phyloP scores from a whole-genome alignment of 2,888 invertebrate species.

The Dasysyrphus tricinctus region DNA sequence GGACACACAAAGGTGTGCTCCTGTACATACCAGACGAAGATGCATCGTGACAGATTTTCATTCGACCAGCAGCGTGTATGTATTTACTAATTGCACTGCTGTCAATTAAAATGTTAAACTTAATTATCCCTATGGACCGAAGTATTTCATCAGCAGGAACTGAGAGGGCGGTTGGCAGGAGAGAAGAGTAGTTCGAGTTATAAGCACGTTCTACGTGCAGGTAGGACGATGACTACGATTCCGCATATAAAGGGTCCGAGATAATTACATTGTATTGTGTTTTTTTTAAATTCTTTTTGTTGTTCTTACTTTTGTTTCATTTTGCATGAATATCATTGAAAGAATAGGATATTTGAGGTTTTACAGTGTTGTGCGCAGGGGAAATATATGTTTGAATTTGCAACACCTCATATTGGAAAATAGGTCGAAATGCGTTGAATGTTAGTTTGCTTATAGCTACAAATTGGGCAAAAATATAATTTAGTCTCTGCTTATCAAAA shows the following conservation, averaged over 20 bases:
- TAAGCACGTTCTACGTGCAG: conserved; percentile 39
- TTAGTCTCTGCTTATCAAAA: no score
- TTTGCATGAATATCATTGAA: conserved; percentile 22
- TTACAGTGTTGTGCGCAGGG: conserved; percentile 21
- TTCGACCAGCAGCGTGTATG: conserved; percentile 57
- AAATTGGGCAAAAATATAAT: no score
- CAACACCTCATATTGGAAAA: no score
- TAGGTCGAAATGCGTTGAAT: no score
- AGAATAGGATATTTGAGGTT: conserved; percentile 8
- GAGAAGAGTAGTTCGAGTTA: conserved; percentile 12
- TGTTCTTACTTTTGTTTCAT: conserved; percentile 1
- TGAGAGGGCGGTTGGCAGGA: background rate
- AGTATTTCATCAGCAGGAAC: conserved; percentile 18
- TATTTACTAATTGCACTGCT: conserved; percentile 73
- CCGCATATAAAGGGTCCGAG: conserved; percentile 26
- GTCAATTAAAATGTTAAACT: conserved; percentile 76
- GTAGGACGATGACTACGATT: conserved; percentile 34
- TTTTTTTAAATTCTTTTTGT: conserved; percentile 1
- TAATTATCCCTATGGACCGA: conserved; percentile 71
- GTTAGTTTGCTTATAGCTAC: no score
- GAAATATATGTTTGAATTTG: no score
- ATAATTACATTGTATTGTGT: conserved; percentile 67
- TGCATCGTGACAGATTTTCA: conserved; percentile 75
- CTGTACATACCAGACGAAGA: conserved; percentile 50
- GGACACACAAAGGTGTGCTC: conserved; percentile 8